Conservation (phyloP, 2,113 vertebrate genomes). For the Paedocypris sp. region DNA sequence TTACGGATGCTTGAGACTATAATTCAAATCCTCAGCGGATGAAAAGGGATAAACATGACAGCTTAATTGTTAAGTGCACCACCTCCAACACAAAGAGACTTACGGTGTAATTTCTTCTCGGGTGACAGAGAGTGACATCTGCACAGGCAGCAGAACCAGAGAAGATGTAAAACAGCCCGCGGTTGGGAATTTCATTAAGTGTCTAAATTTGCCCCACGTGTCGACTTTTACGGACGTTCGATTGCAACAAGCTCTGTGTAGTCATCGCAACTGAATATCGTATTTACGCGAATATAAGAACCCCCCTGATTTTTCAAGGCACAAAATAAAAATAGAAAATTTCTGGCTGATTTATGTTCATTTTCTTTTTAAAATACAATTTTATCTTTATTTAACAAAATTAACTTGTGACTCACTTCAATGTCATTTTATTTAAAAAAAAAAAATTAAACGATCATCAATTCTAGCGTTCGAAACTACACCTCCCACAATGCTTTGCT, state of each 20-base stretch:
- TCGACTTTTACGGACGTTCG: background rate
- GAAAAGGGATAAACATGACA: background rate
- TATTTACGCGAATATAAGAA: too few relatives aligned
- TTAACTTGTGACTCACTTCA: too few relatives aligned
- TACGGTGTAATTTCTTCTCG: background rate
- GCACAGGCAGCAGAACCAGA: background rate
- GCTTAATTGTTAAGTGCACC: background rate
- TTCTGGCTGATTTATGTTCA: too few relatives aligned
- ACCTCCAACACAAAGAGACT: background rate
- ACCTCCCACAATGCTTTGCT: too few relatives aligned
- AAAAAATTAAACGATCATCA: too few relatives aligned
- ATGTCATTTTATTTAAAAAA: too few relatives aligned
- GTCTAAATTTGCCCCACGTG: conserved; percentile 4
- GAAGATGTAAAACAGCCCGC: background rate
- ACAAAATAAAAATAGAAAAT: too few relatives aligned
- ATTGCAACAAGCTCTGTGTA: background rate
- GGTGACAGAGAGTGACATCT: background rate
- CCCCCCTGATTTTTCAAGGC: too few relatives aligned
- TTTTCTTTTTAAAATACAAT: too few relatives aligned
- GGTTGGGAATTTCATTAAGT: conserved; percentile 16
- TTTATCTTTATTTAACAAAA: too few relatives aligned
- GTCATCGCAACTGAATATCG: background rate
- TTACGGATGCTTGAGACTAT: conserved; percentile 29
- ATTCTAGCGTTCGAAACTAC: too few relatives aligned
- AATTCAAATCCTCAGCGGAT: conserved; percentile 31